A percentile compares a stretch with the other conserved stretches of the same genome.
Evolutionary conservation across 2,113 vertebrate species (phyloP).

Genomic region (Pycnonotus jocosus): DNA sequence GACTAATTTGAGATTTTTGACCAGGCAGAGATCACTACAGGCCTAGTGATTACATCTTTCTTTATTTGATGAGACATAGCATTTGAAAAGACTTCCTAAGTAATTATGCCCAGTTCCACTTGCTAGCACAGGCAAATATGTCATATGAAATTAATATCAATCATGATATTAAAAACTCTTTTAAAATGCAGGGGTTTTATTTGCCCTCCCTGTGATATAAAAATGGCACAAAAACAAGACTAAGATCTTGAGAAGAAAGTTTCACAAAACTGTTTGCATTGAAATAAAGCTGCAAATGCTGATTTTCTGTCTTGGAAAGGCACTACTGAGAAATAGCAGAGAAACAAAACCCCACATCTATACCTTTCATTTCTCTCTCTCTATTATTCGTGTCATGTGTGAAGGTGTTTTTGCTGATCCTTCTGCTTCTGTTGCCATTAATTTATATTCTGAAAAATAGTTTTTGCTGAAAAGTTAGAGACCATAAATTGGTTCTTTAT

Average conservation of each 20-base stretch:
- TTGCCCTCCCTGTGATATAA: background rate
- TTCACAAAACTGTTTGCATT: background rate
- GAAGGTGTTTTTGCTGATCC: background rate
- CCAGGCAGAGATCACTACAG: background rate
- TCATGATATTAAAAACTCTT: background rate
- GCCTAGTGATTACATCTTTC: background rate
- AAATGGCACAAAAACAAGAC: background rate
- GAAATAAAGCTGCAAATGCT: background rate
- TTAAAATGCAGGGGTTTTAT: background rate
- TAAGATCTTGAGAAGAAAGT: background rate
- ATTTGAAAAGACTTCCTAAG: background rate
- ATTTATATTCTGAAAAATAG: conserved; percentile 38
- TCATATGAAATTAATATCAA: background rate
- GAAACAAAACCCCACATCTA: background rate
- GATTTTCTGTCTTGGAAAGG: background rate
- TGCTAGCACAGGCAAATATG: background rate
- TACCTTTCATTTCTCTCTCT: background rate
- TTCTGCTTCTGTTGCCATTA: background rate
- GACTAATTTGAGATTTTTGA: background rate
- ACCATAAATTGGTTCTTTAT: conserved; percentile 23
- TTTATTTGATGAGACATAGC: background rate
- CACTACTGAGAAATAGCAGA: background rate
- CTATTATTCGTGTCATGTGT: background rate
- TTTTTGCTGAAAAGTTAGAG: conserved; percentile 41
- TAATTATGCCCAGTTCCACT: background rate